Conservation (phyloP, 2,888 invertebrate species). For the Deilephila porcellus region DNA sequence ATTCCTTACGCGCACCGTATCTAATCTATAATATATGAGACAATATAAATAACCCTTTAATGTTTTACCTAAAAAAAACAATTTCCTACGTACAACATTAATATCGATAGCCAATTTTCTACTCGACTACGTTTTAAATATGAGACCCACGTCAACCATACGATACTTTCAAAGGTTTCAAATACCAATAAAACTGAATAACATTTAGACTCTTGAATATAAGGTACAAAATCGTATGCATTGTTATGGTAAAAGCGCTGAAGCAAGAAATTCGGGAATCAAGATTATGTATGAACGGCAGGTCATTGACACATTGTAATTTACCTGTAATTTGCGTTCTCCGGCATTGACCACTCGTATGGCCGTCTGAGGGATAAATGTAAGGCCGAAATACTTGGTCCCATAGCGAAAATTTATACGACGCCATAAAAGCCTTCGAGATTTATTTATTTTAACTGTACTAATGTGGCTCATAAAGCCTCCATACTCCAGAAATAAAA, state of each 20-base stretch:
- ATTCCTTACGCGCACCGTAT: too few relatives aligned
- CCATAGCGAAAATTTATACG: not conserved
- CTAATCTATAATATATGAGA: too few relatives aligned
- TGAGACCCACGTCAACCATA: not conserved
- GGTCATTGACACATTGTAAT: constrained; percentile 25
- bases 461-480: too few relatives aligned
- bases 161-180: not conserved
- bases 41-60: too few relatives aligned
- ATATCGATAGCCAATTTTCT: not conserved
- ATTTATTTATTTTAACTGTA: not conserved
- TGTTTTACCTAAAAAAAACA: too few relatives aligned
- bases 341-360: not conserved
- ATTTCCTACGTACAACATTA: not conserved
- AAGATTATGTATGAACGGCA: constrained; percentile 16
- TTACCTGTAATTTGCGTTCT: constrained; percentile 7
- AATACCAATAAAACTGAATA: not conserved
- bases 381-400: not conserved
- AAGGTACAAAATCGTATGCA: not conserved
- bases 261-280: constrained; percentile 14
- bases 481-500: too few relatives aligned
- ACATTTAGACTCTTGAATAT: not conserved
- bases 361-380: not conserved
- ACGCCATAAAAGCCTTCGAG: not conserved
- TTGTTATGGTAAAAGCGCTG: constrained; percentile 2
- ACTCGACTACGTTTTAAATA: not conserved